A percentile compares a stretch with the other conserved stretches of the same genome.
phyloP scores from a whole-genome alignment of 2,113 vertebrate genomes.

The Chaenogobius annularis region DNA sequence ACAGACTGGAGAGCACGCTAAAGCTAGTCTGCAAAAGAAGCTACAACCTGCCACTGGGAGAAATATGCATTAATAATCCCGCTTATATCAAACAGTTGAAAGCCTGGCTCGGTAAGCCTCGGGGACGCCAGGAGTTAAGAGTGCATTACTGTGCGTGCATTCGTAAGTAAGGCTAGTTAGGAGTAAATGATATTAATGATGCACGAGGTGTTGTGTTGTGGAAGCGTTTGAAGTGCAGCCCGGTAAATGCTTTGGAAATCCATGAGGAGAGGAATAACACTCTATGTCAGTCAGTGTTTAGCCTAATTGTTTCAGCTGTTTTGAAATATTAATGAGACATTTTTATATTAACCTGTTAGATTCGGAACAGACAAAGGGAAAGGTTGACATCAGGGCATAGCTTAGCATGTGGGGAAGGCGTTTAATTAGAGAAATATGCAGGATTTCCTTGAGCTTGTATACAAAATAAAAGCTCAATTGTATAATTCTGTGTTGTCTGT shows the following conservation, averaged over 20 bases:
- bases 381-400: not conserved
- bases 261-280: slow-evolving; percentile 25
- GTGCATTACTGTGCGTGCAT: slow-evolving; percentile 52
- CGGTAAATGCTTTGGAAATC: slow-evolving; percentile 46
- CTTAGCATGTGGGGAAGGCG: not conserved
- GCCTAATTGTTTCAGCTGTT: not conserved
- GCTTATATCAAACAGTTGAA: slow-evolving; percentile 56
- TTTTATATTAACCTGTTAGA: not conserved
- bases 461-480: no score
- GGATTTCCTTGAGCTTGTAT: no score
- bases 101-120: slow-evolving; percentile 47
- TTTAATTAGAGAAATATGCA: not conserved
- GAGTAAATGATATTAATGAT: slow-evolving; percentile 62
- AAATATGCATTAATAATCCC: slow-evolving; percentile 47
- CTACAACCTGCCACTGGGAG: slow-evolving; percentile 43
- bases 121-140: slow-evolving; percentile 42
- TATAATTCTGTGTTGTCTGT: no score
- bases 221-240: slow-evolving; percentile 56
- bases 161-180: slow-evolving; percentile 55
- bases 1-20: slow-evolving; percentile 39
- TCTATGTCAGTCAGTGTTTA: slow-evolving; percentile 30
- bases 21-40: slow-evolving; percentile 33
- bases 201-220: slow-evolving; percentile 49
- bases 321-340: not conserved
- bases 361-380: not conserved